Base-by-base conservation (phyloP, 2,797 vertebrate species). In the Cygnus olor region DNA sequence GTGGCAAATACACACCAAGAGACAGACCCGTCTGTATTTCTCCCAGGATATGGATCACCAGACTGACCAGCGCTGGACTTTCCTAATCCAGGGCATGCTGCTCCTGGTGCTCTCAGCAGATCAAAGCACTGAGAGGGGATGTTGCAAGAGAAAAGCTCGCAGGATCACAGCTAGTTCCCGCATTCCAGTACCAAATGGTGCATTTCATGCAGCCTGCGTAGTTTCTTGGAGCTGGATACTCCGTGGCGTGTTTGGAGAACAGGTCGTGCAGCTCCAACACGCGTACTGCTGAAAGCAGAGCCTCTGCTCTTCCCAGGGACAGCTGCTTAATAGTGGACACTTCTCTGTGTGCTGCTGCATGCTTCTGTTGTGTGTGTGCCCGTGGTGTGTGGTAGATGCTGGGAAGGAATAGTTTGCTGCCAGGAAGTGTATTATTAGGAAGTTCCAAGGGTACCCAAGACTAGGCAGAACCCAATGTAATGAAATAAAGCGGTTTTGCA, bases 131-230 rank as follows among this genome's bases (percentile, higher is more conserved):
- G 63, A 13, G 8, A 76, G 34, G 40, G 70, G 56, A 20, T 32
- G 19, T 20, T 5, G 1, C 36, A 15, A 10, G 45, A 63, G 32
- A 53, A 47, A 27, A 6, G 13, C 2, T 0, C 36, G 45, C 38
- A 60, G 80, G 32, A 25, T 47, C 66, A 8, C 28, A 9, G 14
- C 56, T 9, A 1, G 11, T 64, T 57, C 18, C 18, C 9, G 0
- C 6, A 18, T 69, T 49, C 3, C 40, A 14, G 16, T 2, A 20
- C 34, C 54, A 38, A 20, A 7, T 2, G 4, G 34, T 30, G 38
- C 11, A 3, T 66, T 82, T 74, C 40, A 13, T 8, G 8, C 2
- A n/a, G 8, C 54, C 70, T 30, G 58, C 58, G 34, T 56, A 56
- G 27, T 18, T 80, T 8, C 10, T 30, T 38, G 64, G 87, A 85